Conservation (phyloP, 2,888 invertebrate genomes). For the Orthosia gothica region DNA sequence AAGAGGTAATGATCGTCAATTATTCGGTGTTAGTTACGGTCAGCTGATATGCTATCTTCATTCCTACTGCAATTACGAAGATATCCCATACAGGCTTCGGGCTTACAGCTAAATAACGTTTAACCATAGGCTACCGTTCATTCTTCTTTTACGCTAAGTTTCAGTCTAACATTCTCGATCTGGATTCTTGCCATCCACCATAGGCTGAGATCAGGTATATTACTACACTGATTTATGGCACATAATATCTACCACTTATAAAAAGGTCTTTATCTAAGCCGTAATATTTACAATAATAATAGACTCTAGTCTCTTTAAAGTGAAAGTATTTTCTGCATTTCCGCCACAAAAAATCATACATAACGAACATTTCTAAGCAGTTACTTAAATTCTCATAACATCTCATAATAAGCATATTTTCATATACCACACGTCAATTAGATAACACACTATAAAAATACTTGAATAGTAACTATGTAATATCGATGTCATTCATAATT, state of each 20-base stretch:
- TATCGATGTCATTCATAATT: constrained; percentile 18
- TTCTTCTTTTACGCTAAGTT: neutral
- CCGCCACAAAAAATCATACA: constrained; percentile 12
- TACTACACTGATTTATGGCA: neutral
- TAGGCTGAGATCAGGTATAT: neutral
- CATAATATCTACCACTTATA: neutral
- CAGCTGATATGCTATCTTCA: neutral
- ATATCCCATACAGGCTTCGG: neutral
- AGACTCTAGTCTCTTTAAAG: neutral
- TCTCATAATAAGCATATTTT: constrained; percentile 10
- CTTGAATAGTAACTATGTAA: constrained; percentile 1
- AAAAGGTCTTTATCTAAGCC: neutral
- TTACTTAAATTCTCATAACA: constrained; percentile 1
- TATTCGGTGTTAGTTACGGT: neutral
- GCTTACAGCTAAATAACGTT: no score
- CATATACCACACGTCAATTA: constrained; percentile 34
- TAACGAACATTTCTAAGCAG: neutral
- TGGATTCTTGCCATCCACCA: neutral
- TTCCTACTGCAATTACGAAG: neutral
- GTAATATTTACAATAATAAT: neutral
- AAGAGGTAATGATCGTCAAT: no score
- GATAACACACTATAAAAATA: constrained; percentile 24
- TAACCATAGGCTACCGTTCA: neutral
- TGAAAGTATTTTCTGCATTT: constrained; percentile 15
- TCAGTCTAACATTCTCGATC: neutral